A percentile compares a stretch with the other conserved stretches of the same genome.
Evolutionary conservation across 2,888 invertebrate species (phyloP).

Genomic region (Cephus runcator): DNA sequence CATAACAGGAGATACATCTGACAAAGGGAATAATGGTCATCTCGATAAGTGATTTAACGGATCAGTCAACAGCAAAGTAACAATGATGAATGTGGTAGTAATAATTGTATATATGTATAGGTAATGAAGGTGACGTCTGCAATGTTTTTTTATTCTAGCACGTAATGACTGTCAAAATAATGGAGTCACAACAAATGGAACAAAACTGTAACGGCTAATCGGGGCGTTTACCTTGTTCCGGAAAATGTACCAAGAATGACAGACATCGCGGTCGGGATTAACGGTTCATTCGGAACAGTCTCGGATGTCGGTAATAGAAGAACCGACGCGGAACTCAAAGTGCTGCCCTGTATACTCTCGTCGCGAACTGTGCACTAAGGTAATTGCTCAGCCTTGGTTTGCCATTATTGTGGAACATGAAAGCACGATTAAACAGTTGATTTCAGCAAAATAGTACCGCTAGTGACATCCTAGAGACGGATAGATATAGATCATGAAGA

Average conservation of each 20-base stretch:
- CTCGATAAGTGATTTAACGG: not conserved
- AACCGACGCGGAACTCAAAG: not conserved
- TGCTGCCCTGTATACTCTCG: not conserved
- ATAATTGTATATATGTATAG: not conserved
- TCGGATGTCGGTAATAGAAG: not conserved
- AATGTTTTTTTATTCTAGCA: not conserved
- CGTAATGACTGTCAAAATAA: not conserved
- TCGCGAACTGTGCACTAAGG: not conserved
- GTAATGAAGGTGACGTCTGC: not conserved
- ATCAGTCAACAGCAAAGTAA: not conserved
- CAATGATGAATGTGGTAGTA: not conserved
- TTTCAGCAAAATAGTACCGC: not conserved
- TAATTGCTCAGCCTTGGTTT: not conserved
- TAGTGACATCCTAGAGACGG: not conserved
- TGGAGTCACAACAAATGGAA: not conserved
- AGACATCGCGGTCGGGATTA: not conserved
- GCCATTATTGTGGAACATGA: not conserved
- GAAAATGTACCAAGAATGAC: not conserved
- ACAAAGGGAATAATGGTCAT: not conserved
- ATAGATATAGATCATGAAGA: not conserved
- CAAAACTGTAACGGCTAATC: not conserved
- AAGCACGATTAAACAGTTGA: not conserved
- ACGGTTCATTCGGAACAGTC: not conserved
- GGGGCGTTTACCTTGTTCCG: not conserved
- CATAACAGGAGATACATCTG: not conserved